Percentiles rank a stretch among this genome's conserved stretches.
These are phyloP conservation scores for Cydia strobilella DNA, from an alignment of 1,140 invertebrate species.

Conservation along the genomic window DNA sequence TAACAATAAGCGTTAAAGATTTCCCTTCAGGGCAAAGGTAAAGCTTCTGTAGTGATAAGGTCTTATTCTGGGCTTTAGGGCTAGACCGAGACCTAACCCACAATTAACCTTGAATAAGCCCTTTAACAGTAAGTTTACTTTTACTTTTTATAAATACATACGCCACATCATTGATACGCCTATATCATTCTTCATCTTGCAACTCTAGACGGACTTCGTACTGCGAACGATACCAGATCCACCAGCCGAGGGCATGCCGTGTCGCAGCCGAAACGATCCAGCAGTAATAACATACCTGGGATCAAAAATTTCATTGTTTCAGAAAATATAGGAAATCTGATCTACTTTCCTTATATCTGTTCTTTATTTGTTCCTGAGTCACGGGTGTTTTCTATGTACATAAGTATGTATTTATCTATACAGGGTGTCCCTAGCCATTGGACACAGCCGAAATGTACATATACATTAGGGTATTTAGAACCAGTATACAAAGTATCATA, in stretches of 20 bases:
- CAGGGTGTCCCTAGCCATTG: no score
- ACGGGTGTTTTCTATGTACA: no score
- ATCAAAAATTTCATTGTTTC: conserved; percentile 1
- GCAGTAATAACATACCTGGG: conserved; percentile 74
- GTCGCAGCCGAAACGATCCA: conserved; percentile 75
- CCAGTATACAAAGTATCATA: no score
- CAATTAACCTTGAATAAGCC: not conserved
- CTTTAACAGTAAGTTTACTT: no score
- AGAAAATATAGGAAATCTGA: not conserved
- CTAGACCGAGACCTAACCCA: not conserved
- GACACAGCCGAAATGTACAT: no score
- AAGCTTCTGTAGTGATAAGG: no score
- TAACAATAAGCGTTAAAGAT: no score
- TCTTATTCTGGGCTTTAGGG: not conserved
- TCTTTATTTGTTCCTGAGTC: no score
- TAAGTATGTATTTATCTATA: no score
- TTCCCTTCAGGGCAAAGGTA: no score
- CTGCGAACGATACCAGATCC: conserved; percentile 73
- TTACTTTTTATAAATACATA: not conserved
- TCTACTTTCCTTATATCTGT: no score
- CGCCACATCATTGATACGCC: not conserved
- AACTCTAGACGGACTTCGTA: conserved; percentile 68
- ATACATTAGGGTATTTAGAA: no score
- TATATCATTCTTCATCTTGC: conserved; percentile 45
- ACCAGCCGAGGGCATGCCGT: conserved; percentile 69